A percentile compares a stretch with the other conserved stretches of the same genome.
Evolutionary conservation across 1,140 invertebrate genomes (phyloP).

Genomic region (Bilobella aurantiaca): DNA sequence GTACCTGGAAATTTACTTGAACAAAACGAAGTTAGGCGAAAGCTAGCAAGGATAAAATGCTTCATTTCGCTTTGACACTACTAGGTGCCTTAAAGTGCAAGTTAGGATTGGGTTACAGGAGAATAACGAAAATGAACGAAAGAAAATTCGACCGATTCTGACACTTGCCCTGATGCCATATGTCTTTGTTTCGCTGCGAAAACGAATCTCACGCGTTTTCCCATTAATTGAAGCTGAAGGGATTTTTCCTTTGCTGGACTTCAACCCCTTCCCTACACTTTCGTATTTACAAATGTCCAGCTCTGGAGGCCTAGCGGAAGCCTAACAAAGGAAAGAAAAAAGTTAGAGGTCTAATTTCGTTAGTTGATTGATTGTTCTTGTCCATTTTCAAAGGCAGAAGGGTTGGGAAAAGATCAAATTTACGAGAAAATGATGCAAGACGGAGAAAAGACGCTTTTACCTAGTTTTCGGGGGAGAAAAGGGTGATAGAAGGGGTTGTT

Average conservation of each 20-base stretch:
- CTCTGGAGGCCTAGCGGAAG: not conserved
- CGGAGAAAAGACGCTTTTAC: not conserved
- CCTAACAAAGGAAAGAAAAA: constrained; percentile 1
- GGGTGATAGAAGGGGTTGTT: not conserved
- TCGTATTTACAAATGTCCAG: not conserved
- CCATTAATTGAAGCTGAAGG: not conserved
- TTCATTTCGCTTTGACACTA: not conserved
- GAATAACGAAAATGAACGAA: not conserved
- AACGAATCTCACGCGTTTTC: not conserved
- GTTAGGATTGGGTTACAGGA: not conserved
- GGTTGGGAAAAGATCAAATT: not conserved
- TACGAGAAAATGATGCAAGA: not conserved
- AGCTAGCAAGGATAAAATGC: not conserved
- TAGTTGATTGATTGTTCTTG: not conserved
- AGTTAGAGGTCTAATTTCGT: not conserved
- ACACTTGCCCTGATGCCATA: not conserved
- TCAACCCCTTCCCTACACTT: not conserved
- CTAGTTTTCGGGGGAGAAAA: no score
- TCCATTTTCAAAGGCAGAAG: not conserved
- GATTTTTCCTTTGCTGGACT: not conserved
- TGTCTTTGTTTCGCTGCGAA: not conserved
- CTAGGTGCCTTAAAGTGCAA: not conserved
- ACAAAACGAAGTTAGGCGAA: not conserved
- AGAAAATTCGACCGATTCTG: not conserved
- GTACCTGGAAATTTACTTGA: not conserved